Conservation (phyloP, 2,888 invertebrate genomes). For the Chironomus tentans region DNA sequence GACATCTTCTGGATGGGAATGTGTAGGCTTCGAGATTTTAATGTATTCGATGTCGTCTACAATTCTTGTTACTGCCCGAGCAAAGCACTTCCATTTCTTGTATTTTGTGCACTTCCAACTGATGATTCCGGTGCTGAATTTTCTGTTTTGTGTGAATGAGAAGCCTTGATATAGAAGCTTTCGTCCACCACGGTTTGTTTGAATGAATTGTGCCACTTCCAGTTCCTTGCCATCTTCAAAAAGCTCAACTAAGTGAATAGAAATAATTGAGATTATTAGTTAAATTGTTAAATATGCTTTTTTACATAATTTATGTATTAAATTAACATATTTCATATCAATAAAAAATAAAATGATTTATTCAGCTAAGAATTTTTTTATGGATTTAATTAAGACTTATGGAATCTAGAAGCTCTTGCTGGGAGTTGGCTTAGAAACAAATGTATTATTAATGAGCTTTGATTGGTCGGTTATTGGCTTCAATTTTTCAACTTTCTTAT, state of each 20-base stretch:
- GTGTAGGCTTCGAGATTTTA: conserved; percentile 28
- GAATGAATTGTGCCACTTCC: not conserved
- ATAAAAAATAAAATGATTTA: too few relatives aligned
- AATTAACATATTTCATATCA: too few relatives aligned
- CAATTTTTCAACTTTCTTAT: not conserved
- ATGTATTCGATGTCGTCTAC: conserved; percentile 26
- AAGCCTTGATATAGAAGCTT: conserved; percentile 6
- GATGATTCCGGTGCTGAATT: conserved; percentile 1
- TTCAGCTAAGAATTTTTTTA: too few relatives aligned
- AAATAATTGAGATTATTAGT: not conserved
- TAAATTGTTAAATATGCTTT: not conserved
- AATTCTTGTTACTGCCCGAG: conserved; percentile 25
- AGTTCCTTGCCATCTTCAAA: not conserved
- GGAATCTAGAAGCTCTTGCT: too few relatives aligned
- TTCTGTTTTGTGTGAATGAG: conserved; percentile 21
- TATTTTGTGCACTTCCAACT: conserved; percentile 28
- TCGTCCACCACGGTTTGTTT: conserved; percentile 15
- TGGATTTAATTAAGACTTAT: too few relatives aligned
- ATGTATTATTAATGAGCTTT: not conserved
- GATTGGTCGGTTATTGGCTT: not conserved
- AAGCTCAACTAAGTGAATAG: not conserved
- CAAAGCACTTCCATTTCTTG: conserved; percentile 26
- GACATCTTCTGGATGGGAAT: conserved; percentile 28
- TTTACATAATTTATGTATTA: too few relatives aligned
- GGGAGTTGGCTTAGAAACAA: too few relatives aligned